Evolutionary conservation across 1,140 invertebrate species (phyloP).

Genomic region (Cyclina sinensis): DNA sequence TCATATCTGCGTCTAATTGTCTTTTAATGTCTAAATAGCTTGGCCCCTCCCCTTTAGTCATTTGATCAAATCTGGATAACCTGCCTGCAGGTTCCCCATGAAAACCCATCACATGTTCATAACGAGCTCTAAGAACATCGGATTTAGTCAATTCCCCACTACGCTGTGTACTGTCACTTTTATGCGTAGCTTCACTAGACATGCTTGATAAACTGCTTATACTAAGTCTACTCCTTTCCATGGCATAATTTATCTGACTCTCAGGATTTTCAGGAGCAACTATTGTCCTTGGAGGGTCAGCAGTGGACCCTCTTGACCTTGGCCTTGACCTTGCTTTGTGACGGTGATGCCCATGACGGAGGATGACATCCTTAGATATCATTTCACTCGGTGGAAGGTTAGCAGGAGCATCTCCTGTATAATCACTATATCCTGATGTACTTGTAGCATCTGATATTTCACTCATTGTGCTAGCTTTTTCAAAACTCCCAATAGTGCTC

Average conservation of each 20-base stretch:
- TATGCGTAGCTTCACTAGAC: slow-evolving; percentile 60
- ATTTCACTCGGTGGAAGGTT: slow-evolving; percentile 59
- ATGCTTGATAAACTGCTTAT: slow-evolving; percentile 54
- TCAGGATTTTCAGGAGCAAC: slow-evolving; percentile 42
- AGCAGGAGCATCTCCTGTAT: slow-evolving; percentile 39
- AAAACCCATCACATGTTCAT: slow-evolving; percentile 26
- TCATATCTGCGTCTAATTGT: slow-evolving; percentile 56
- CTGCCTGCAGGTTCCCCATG: slow-evolving; percentile 50
- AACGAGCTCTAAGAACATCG: slow-evolving; percentile 42
- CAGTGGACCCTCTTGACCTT: slow-evolving; percentile 28
- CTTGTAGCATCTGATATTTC: slow-evolving; percentile 55
- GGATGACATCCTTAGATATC: slow-evolving; percentile 55
- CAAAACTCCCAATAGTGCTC: slow-evolving; percentile 51
- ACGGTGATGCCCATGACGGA: slow-evolving; percentile 42
- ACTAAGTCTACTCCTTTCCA: slow-evolving; percentile 47
- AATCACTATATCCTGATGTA: slow-evolving; percentile 55
- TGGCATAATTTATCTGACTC: slow-evolving; percentile 45
- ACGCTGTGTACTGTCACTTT: slow-evolving; percentile 57
- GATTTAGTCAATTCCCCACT: slow-evolving; percentile 56
- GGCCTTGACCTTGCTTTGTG: slow-evolving; percentile 41
- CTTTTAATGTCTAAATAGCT: slow-evolving; percentile 44
- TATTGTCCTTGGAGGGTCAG: slow-evolving; percentile 25
- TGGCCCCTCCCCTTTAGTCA: slow-evolving; percentile 26
- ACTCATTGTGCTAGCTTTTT: slow-evolving; percentile 56
- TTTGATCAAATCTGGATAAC: not conserved